Percentiles rank a stretch among this genome's conserved stretches.
These are phyloP conservation scores for Tuberolachnus salignus DNA, from an alignment of 2,888 invertebrate species.

Conservation along the genomic window DNA sequence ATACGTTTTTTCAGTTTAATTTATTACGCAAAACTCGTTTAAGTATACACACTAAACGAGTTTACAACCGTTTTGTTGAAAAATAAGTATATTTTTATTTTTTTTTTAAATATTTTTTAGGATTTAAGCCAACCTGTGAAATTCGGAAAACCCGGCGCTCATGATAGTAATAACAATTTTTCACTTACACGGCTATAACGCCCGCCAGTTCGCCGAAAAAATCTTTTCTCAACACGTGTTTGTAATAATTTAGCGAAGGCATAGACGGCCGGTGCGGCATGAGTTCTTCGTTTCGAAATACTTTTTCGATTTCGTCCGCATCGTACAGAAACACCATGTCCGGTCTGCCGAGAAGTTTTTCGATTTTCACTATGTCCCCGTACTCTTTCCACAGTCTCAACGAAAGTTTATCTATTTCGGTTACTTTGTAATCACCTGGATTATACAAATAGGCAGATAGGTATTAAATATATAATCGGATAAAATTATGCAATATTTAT, in stretches of 20 bases:
- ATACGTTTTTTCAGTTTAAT: no score
- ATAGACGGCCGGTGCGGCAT: slow-evolving; percentile 76
- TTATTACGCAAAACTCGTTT: no score
- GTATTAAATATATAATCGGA: neutral
- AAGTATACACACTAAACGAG: no score
- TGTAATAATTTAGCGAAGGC: slow-evolving; percentile 77
- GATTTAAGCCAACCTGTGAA: no score
- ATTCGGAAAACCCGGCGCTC: no score
- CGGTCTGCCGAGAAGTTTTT: slow-evolving; percentile 72
- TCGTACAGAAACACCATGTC: slow-evolving; percentile 78
- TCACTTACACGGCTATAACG: slow-evolving; percentile 72
- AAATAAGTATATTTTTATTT: no score
- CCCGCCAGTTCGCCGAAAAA: slow-evolving; percentile 74
- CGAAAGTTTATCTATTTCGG: slow-evolving; percentile 72
- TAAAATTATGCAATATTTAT: no score
- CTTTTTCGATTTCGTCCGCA: slow-evolving; percentile 73
- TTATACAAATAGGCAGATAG: slow-evolving; percentile 52
- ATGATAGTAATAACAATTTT: no score
- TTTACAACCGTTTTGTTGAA: no score
- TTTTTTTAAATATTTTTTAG: no score
- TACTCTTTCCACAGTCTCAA: slow-evolving; percentile 68
- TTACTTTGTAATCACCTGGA: slow-evolving; percentile 71
- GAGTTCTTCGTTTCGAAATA: slow-evolving; percentile 72
- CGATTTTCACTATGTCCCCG: slow-evolving; percentile 73
- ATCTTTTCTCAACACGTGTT: slow-evolving; percentile 72